Evolutionary conservation across 1,140 invertebrate species (phyloP).

Genomic region (Sitophilus oryzae): DNA sequence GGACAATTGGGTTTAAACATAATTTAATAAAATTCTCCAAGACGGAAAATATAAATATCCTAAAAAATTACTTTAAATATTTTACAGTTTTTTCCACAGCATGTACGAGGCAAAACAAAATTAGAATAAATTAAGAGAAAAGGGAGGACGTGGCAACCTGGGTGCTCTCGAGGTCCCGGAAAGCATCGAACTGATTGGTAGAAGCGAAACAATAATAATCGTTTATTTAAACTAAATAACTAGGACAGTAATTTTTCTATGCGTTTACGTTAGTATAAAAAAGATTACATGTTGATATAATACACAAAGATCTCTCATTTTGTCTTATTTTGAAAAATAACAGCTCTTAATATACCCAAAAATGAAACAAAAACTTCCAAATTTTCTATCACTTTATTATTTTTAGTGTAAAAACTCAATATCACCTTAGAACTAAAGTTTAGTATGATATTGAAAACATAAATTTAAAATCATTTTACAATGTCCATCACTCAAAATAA

Average conservation of each 20-base stretch:
- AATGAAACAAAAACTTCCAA: not conserved
- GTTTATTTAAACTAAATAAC: slow-evolving; percentile 15
- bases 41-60: slow-evolving; percentile 25
- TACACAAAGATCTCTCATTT: slow-evolving; percentile 8
- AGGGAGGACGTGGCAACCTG: slow-evolving; percentile 5
- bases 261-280: slow-evolving; percentile 21
- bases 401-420: too few relatives aligned
- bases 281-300: slow-evolving; percentile 14
- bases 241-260: slow-evolving; percentile 9
- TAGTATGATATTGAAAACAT: not conserved
- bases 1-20: slow-evolving; percentile 18
- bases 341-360: not conserved
- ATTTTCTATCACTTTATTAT: too few relatives aligned
- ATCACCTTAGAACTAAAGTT: too few relatives aligned
- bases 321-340: slow-evolving; percentile 3
- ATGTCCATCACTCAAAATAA: too few relatives aligned
- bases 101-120: slow-evolving; percentile 12
- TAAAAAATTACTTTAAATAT: slow-evolving; percentile 20
- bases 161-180: slow-evolving; percentile 15
- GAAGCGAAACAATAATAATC: slow-evolving; percentile 12
- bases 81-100: slow-evolving; percentile 20
- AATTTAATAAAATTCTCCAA: slow-evolving; percentile 23
- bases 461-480: not conserved
- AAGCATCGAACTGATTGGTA: not conserved
- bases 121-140: not conserved